phyloP scores from a whole-genome alignment of 2,888 invertebrate genomes.

The Muscina levida region DNA sequence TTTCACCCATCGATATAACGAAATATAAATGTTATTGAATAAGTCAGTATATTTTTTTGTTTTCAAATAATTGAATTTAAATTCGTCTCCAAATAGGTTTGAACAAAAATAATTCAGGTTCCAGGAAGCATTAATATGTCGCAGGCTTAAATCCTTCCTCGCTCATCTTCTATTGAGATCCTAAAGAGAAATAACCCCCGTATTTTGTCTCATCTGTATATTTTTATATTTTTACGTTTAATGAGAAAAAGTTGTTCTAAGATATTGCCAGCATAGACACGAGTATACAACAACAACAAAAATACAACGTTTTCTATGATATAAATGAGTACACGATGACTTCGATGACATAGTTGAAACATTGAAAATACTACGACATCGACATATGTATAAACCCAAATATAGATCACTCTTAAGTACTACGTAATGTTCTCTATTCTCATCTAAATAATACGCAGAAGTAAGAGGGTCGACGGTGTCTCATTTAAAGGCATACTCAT shows the following conservation, averaged over 20 bases:
- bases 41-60: too few relatives aligned
- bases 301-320: not conserved
- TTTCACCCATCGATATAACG: too few relatives aligned
- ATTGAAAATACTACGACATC: not conserved
- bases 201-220: constrained; percentile 19
- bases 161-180: constrained; percentile 9
- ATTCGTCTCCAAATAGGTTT: too few relatives aligned
- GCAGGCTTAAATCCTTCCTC: constrained; percentile 17
- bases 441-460: too few relatives aligned
- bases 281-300: not conserved
- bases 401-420: not conserved
- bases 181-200: constrained; percentile 16
- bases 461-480: too few relatives aligned
- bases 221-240: constrained; percentile 43
- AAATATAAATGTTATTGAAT: too few relatives aligned
- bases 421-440: too few relatives aligned
- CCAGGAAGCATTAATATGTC: constrained; percentile 16
- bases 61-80: too few relatives aligned
- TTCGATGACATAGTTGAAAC: not conserved
- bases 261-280: not conserved
- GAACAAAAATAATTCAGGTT: too few relatives aligned
- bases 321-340: not conserved
- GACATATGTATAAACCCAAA: not conserved
- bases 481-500: too few relatives aligned
- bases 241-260: constrained; percentile 40